Conservation (phyloP, 35 echinoderm and acorn worm species). For the Apostichopus californicus region DNA sequence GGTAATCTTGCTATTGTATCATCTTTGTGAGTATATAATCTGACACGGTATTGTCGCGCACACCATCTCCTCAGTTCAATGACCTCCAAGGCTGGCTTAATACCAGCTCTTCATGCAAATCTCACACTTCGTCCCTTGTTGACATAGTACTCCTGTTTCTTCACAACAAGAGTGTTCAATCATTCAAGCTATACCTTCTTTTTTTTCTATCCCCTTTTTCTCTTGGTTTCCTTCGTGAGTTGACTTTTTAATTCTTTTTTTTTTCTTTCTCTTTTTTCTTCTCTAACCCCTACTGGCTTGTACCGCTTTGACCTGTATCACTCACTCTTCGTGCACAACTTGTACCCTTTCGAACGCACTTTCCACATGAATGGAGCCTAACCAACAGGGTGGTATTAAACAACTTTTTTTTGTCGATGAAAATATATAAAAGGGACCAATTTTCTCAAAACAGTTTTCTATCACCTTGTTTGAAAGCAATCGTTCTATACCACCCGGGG, state of each 20-base stretch:
- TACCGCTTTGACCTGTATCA: not conserved
- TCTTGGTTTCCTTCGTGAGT: not conserved
- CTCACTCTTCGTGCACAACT: not conserved
- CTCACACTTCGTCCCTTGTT: too few relatives aligned
- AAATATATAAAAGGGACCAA: conserved; percentile 18
- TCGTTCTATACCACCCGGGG: conserved; percentile 14
- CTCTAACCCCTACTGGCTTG: not conserved
- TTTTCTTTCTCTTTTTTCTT: not conserved
- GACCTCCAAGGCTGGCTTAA: too few relatives aligned
- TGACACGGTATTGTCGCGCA: too few relatives aligned
- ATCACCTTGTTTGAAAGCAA: conserved; percentile 45
- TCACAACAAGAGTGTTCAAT: too few relatives aligned
- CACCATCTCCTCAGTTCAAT: too few relatives aligned
- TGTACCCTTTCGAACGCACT: conserved; percentile 10
- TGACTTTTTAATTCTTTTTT: not conserved
- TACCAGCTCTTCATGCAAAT: too few relatives aligned
- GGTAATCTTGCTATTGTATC: too few relatives aligned
- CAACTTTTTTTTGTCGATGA: conserved; percentile 28
- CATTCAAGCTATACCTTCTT: not conserved
- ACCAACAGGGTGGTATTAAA: conserved; percentile 13
- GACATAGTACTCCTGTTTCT: too few relatives aligned
- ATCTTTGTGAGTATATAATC: too few relatives aligned
- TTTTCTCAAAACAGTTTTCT: conserved; percentile 38
- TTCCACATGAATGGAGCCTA: conserved; percentile 23
- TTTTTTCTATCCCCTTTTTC: not conserved